Evolutionary conservation across 2,888 invertebrate genomes (phyloP).

Genomic region (Priocnemis perturbator): DNA sequence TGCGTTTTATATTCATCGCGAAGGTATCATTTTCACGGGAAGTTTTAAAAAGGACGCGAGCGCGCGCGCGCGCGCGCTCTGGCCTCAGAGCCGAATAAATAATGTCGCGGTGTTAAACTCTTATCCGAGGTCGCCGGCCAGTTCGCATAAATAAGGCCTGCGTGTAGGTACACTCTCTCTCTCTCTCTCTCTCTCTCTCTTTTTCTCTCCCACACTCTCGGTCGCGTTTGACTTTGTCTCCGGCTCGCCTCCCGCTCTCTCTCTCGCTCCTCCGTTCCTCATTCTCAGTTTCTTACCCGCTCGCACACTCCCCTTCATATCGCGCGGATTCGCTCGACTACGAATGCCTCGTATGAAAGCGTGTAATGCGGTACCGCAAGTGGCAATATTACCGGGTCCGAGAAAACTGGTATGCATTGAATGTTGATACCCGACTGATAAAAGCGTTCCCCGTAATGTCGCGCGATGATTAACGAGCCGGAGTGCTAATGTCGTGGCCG

Average conservation of each 20-base stretch:
- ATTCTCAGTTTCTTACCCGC: too few species aligned
- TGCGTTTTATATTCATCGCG: slow-evolving; percentile 73
- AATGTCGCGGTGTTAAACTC: slow-evolving; percentile 72
- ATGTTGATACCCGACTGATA: too few species aligned
- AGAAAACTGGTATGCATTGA: too few species aligned
- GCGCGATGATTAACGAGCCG: too few species aligned
- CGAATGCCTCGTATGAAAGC: too few species aligned
- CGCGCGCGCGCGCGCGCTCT: slow-evolving; percentile 8
- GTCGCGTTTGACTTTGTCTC: slow-evolving; percentile 28
- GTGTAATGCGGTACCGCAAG: too few species aligned
- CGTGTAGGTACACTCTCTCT: slow-evolving; percentile 47
- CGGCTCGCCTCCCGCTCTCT: slow-evolving; percentile 21
- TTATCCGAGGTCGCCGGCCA: slow-evolving; percentile 72
- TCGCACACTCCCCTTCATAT: not conserved
- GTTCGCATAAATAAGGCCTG: slow-evolving; percentile 69
- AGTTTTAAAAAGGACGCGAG: slow-evolving; percentile 58
- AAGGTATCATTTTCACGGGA: slow-evolving; percentile 74
- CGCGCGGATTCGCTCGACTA: too few species aligned
- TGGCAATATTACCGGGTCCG: too few species aligned
- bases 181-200: slow-evolving; percentile 28
- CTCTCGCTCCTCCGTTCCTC: not conserved
- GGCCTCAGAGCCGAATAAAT: slow-evolving; percentile 67
- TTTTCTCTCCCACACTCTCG: slow-evolving; percentile 18
- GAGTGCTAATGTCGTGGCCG: too few species aligned
- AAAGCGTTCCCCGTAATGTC: too few species aligned